phyloP scores from a whole-genome alignment of 2,888 invertebrate genomes.

The Nemapogon koenigi region DNA sequence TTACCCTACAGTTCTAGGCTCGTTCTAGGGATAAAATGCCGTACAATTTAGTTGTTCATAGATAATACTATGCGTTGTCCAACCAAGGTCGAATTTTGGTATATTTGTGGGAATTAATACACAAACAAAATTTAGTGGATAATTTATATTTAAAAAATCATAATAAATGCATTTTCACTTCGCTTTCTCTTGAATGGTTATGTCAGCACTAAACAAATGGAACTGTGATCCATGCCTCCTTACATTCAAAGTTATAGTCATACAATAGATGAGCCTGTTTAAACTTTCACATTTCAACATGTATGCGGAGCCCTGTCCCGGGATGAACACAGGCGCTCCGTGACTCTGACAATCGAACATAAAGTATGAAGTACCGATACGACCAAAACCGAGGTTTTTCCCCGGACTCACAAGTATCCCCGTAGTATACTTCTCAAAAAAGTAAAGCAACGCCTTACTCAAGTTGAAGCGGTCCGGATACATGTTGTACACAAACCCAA shows the following conservation, averaged over 20 bases:
- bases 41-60: too few relatives aligned
- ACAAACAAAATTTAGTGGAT: too few relatives aligned
- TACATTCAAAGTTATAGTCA: slow-evolving; percentile 67
- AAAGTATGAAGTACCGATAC: slow-evolving; percentile 61
- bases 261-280: slow-evolving; percentile 68
- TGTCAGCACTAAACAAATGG: slow-evolving; percentile 41
- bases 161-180: slow-evolving; percentile 25
- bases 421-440: slow-evolving; percentile 58
- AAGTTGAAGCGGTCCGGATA: slow-evolving; percentile 66
- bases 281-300: slow-evolving; percentile 65
- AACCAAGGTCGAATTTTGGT: too few relatives aligned
- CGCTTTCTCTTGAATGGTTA: slow-evolving; percentile 30
- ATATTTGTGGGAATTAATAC: too few relatives aligned
- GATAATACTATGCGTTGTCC: too few relatives aligned
- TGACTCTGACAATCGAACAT: slow-evolving; percentile 71
- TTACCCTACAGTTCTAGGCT: too few relatives aligned
- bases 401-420: slow-evolving; percentile 64
- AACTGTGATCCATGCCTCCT: slow-evolving; percentile 61
- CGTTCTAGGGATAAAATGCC: too few relatives aligned
- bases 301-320: slow-evolving; percentile 65
- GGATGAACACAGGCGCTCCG: slow-evolving; percentile 67
- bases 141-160: too few relatives aligned
- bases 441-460: slow-evolving; percentile 65
- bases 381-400: slow-evolving; percentile 62
- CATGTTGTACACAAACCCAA: slow-evolving; percentile 68